Percentiles rank a stretch among this genome's conserved stretches.
These are phyloP conservation scores for Nannospalax galili DNA, from an alignment of 2,113 vertebrate genomes.

Conservation along the genomic window DNA sequence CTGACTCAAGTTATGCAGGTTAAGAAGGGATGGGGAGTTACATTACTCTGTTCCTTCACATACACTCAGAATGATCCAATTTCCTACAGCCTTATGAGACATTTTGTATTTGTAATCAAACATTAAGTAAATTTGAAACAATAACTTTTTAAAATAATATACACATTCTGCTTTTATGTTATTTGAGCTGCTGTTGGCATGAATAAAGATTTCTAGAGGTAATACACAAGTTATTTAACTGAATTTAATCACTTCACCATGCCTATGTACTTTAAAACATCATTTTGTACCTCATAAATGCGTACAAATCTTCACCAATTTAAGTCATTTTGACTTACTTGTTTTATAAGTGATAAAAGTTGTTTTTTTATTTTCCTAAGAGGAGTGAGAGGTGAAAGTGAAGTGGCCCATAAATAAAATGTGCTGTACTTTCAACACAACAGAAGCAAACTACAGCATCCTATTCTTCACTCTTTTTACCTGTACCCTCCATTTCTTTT, in stretches of 20 bases:
- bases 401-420: not conserved
- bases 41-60: not conserved
- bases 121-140: conserved; percentile 25
- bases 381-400: not conserved
- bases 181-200: not conserved
- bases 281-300: not conserved
- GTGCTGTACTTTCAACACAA: not conserved
- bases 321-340: not conserved
- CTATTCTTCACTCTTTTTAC: not conserved
- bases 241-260: not conserved
- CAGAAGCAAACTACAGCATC: not conserved
- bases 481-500: not conserved
- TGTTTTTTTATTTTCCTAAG: not conserved
- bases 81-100: not conserved
- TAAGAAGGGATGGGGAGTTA: not conserved
- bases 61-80: not conserved
- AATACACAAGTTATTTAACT: not conserved
- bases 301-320: not conserved
- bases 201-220: not conserved
- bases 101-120: not conserved
- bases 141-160: not conserved
- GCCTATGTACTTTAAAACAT: not conserved
- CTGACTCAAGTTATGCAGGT: not conserved
- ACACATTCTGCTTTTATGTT: not conserved
- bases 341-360: not conserved